phyloP scores from a whole-genome alignment of 1,140 invertebrate genomes.

The Drosophila subobscura region DNA sequence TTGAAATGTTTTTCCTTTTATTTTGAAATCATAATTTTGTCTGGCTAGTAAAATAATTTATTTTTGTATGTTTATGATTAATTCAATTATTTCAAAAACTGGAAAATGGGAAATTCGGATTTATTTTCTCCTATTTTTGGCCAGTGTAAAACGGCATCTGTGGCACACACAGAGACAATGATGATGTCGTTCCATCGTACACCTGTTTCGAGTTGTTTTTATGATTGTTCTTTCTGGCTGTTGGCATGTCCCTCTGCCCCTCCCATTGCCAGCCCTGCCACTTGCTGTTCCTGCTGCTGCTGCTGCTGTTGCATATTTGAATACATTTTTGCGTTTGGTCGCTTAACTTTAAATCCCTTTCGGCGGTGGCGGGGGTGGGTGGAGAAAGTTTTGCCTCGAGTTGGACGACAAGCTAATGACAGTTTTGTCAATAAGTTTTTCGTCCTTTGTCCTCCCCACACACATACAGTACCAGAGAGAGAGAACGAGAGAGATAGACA shows the following conservation, averaged over 20 bases:
- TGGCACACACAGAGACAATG: slow-evolving; percentile 52
- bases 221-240: slow-evolving; percentile 53
- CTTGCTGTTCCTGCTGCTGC: slow-evolving; percentile 30
- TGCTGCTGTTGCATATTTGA: slow-evolving; percentile 71
- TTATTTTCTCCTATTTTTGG: no score
- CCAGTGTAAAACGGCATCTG: no score
- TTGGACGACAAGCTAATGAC: slow-evolving; percentile 77
- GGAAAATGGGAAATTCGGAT: no score
- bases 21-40: no score
- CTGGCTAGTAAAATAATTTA: no score
- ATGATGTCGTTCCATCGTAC: slow-evolving; percentile 77
- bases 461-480: not conserved
- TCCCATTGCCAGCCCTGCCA: no score
- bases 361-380: slow-evolving; percentile 7
- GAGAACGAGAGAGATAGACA: no score
- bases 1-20: no score
- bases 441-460: not conserved
- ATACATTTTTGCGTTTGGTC: slow-evolving; percentile 78
- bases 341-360: slow-evolving; percentile 78
- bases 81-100: no score
- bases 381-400: slow-evolving; percentile 44
- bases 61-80: no score
- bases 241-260: not conserved
- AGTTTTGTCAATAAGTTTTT: slow-evolving; percentile 79
- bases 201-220: slow-evolving; percentile 79